Percentiles rank a stretch among this genome's conserved stretches.
phyloP scores from a whole-genome alignment of 92 coral and sea anemone species.

The Porites divaricata region DNA sequence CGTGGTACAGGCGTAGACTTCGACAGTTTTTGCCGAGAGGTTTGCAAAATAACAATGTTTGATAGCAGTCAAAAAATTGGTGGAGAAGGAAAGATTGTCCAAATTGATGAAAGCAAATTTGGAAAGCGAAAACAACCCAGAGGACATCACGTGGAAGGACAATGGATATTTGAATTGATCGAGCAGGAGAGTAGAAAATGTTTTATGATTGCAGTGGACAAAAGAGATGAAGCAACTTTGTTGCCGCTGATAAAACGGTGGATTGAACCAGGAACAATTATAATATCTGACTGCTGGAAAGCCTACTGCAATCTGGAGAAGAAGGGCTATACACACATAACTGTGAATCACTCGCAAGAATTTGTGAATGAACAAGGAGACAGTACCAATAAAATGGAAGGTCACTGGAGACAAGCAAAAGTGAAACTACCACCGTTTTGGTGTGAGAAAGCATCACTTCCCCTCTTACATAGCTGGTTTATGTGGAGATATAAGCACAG shows the following conservation, averaged over 20 bases:
- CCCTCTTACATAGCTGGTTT: conserved; percentile 45
- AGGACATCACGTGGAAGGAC: conserved; percentile 18
- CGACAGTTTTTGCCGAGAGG: conserved; percentile 49
- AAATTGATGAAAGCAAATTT: conserved; percentile 47
- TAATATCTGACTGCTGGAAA: no score
- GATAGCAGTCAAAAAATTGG: conserved; percentile 30
- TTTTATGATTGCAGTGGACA: no score
- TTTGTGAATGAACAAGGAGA: no score
- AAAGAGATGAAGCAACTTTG: no score
- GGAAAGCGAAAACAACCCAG: conserved; percentile 43
- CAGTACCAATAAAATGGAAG: conserved; percentile 36
- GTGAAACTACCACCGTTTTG: conserved; percentile 25
- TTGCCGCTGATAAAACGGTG: no score
- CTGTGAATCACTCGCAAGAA: no score
- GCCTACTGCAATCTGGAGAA: no score
- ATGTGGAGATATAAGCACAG: conserved; percentile 47
- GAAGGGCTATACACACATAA: no score
- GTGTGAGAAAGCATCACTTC: conserved; percentile 36
- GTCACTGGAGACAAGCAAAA: conserved; percentile 54
- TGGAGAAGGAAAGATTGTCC: conserved; percentile 41
- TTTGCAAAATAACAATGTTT: conserved; percentile 27
- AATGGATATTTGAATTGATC: no score
- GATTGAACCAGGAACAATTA: no score
- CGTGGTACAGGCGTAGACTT: conserved; percentile 28
- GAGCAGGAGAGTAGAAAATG: no score